These are phyloP conservation scores for Aphelocoma coerulescens DNA, from an alignment of 2,113 vertebrate species.

Conservation along the genomic window DNA sequence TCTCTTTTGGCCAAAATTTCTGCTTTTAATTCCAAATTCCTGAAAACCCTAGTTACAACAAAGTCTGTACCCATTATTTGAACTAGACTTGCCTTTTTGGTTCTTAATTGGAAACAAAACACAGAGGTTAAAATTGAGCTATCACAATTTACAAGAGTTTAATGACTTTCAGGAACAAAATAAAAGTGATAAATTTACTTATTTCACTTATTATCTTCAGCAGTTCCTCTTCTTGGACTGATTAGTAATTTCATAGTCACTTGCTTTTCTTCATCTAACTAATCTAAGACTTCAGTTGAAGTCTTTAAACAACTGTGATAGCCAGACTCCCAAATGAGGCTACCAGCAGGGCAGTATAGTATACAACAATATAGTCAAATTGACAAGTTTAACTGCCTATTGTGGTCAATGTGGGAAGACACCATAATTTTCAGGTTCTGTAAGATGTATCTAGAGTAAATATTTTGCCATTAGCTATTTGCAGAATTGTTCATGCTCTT, in stretches of 20 bases:
- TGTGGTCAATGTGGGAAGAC: background rate
- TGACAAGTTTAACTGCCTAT: background rate
- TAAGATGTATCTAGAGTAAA: background rate
- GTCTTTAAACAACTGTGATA: background rate
- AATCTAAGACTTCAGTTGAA: background rate
- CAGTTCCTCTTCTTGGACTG: background rate
- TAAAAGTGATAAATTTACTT: background rate
- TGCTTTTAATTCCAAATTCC: background rate
- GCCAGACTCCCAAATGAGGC: background rate
- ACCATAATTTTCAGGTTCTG: background rate
- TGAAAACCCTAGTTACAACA: background rate
- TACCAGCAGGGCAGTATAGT: background rate
- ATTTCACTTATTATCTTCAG: background rate
- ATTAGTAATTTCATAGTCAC: background rate
- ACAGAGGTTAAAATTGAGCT: background rate
- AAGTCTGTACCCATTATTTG: background rate
- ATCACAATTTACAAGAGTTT: background rate
- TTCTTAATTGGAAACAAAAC: background rate
- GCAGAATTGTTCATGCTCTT: background rate
- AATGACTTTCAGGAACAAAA: background rate
- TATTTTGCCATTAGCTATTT: background rate
- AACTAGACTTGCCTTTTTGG: background rate
- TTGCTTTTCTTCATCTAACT: background rate
- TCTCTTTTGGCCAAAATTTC: background rate
- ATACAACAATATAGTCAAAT: background rate